phyloP scores from a whole-genome alignment of 1,140 invertebrate species.

The Anastrepha ludens region DNA sequence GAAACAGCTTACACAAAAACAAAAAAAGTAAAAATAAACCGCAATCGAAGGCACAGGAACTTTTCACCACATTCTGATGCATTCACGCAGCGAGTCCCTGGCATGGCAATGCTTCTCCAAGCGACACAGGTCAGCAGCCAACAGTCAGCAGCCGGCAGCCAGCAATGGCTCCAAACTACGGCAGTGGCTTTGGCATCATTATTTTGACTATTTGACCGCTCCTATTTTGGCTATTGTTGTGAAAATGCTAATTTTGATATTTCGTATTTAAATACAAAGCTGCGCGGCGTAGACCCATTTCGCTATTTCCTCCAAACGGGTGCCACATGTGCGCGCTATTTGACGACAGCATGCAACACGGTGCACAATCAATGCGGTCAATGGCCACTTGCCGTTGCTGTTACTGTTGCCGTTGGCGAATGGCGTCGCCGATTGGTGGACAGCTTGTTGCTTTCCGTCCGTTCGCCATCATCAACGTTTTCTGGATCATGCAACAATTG shows the following conservation, averaged over 20 bases:
- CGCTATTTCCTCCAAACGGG: background rate
- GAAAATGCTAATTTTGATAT: conserved; percentile 59
- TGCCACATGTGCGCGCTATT: conserved; percentile 12
- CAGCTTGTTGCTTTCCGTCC: conserved; percentile 5
- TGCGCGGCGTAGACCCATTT: conserved; percentile 11
- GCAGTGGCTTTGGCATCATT: background rate
- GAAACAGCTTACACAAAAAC: background rate
- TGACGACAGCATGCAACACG: background rate
- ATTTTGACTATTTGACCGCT: conserved; percentile 53
- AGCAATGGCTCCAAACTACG: background rate
- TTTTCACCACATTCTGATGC: conserved; percentile 28
- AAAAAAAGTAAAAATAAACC: background rate
- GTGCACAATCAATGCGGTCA: background rate
- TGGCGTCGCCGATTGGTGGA: background rate
- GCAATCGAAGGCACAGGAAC: background rate
- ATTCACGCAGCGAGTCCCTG: background rate
- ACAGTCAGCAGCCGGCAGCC: too few species aligned
- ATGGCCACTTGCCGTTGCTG: too few species aligned
- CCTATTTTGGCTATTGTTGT: conserved; percentile 57
- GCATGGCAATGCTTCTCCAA: too few species aligned
- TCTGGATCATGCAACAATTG: conserved; percentile 53
- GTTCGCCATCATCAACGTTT: background rate
- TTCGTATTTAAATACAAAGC: conserved; percentile 58
- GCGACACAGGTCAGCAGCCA: conserved; percentile 18
- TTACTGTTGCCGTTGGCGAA: background rate